phyloP scores from a whole-genome alignment of 2,113 vertebrate genomes.

The Gymnorhina tibicen region DNA sequence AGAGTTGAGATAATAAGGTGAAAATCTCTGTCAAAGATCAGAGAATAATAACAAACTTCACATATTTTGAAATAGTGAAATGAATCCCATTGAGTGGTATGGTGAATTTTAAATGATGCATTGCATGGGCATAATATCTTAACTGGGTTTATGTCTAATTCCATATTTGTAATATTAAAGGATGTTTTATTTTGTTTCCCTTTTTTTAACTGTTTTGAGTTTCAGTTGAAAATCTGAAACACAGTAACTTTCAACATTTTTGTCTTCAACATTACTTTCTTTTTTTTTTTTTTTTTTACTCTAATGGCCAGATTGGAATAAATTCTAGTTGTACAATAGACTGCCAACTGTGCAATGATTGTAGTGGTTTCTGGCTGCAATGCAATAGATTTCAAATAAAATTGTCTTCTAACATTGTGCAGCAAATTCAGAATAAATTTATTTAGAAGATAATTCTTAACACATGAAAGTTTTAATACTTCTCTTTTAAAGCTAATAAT shows the following conservation, averaged over 20 bases:
- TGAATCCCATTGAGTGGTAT: neutral
- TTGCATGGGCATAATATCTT: neutral
- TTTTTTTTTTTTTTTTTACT: neutral
- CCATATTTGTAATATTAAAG: neutral
- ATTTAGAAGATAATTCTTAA: neutral
- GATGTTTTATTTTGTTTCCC: neutral
- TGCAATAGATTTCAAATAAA: neutral
- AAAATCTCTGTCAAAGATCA: neutral
- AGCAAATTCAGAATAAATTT: neutral
- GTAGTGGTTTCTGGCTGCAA: neutral
- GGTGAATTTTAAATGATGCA: neutral
- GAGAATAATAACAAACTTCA: neutral
- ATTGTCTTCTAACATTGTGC: neutral
- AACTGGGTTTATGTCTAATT: neutral
- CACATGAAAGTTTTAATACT: neutral
- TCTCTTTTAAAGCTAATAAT: neutral
- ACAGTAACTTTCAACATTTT: neutral
- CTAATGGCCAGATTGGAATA: neutral
- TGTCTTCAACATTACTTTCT: neutral
- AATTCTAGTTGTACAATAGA: neutral
- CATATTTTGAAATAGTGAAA: neutral
- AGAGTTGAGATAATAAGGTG: neutral
- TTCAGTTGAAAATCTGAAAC: neutral
- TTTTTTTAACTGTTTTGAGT: neutral
- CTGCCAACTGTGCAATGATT: neutral